Evolutionary conservation across 1,140 invertebrate genomes (phyloP).

Genomic region (Drosophila obscura): DNA sequence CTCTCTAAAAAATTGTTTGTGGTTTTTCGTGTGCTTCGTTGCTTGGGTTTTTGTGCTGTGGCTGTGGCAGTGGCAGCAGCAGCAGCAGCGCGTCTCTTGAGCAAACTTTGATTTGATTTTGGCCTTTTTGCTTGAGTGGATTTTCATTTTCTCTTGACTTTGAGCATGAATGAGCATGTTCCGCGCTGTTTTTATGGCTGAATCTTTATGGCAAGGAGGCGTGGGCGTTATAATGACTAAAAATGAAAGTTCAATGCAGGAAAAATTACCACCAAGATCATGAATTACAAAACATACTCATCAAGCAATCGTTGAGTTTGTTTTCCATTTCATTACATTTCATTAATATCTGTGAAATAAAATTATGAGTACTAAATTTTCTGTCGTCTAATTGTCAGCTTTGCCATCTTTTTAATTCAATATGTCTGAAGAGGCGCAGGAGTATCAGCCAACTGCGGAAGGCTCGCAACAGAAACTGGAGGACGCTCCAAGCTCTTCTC

Average conservation of each 20-base stretch:
- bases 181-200: conserved; percentile 39
- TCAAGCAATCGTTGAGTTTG: background rate
- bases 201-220: conserved; percentile 39
- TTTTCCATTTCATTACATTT: background rate
- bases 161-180: conserved; percentile 64
- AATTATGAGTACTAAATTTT: too few relatives aligned
- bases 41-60: conserved; percentile 30
- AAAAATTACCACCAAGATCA: background rate
- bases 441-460: too few relatives aligned
- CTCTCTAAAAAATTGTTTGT: conserved; percentile 73
- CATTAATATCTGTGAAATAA: too few relatives aligned
- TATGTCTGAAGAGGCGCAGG: too few relatives aligned
- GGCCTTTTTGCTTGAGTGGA: conserved; percentile 67
- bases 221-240: conserved; percentile 39
- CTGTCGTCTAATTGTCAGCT: background rate
- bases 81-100: conserved; percentile 52
- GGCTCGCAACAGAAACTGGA: too few relatives aligned
- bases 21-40: conserved; percentile 59
- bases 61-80: too few relatives aligned
- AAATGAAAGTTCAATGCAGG: conserved; percentile 46
- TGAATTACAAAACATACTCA: conserved; percentile 13
- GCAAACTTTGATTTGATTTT: conserved; percentile 74
- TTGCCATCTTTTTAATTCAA: too few relatives aligned
- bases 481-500: too few relatives aligned
- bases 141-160: conserved; percentile 66